These are phyloP conservation scores for Bovichtus diacanthus DNA, from an alignment of 2,797 vertebrate genomes.

Conservation along the genomic window DNA sequence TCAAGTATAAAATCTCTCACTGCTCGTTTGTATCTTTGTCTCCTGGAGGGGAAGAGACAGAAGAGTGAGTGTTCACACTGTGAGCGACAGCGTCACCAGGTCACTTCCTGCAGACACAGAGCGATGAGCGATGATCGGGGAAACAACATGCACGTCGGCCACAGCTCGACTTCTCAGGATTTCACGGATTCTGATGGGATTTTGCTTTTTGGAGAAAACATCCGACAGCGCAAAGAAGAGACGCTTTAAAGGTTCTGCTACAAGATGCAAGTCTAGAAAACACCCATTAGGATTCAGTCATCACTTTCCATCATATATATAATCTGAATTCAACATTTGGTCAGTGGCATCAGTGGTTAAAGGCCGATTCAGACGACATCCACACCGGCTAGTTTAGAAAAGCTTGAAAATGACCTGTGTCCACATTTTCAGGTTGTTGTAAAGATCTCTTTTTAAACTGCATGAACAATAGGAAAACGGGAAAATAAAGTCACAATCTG, in stretches of 20 bases:
- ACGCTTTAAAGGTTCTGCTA: conserved; percentile 30
- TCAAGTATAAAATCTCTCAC: conserved; percentile 9
- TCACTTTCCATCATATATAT: neutral
- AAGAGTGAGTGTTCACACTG: conserved; percentile 61
- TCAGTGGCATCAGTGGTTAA: neutral
- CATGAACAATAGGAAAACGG: too few relatives aligned
- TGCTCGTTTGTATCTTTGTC: conserved; percentile 18
- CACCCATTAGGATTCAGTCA: neutral
- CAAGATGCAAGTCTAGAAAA: conserved; percentile 25
- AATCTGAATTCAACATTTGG: neutral
- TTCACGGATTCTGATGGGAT: neutral
- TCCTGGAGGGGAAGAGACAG: conserved; percentile 10
- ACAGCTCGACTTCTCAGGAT: neutral
- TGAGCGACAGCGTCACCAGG: conserved; percentile 27
- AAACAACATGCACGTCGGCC: neutral
- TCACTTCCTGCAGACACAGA: neutral
- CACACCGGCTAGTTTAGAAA: neutral
- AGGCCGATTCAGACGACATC: neutral
- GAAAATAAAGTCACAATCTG: too few relatives aligned
- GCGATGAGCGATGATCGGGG: neutral
- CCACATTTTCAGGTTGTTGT: too few relatives aligned
- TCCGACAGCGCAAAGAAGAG: neutral
- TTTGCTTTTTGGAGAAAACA: neutral
- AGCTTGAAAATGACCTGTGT: neutral
- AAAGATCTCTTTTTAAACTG: too few relatives aligned